phyloP scores from a whole-genome alignment of 2,797 vertebrate genomes.

The Aphelocoma californica region DNA sequence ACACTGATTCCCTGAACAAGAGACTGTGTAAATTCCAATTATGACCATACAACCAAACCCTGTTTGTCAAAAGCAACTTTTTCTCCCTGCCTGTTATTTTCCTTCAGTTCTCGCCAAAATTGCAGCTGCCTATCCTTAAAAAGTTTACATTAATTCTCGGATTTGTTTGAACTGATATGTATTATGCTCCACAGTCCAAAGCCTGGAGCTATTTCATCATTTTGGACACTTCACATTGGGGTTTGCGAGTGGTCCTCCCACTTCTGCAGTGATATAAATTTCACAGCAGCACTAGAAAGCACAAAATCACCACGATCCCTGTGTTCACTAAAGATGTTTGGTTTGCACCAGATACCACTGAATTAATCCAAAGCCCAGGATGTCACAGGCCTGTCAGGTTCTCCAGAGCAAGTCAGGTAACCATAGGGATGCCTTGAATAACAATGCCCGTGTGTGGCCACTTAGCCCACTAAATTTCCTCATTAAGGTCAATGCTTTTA shows the following conservation, averaged over 20 bases:
- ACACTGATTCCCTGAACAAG: background rate
- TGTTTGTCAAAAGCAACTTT: background rate
- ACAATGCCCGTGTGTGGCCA: background rate
- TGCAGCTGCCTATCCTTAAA: background rate
- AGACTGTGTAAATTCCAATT: background rate
- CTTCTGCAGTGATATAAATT: background rate
- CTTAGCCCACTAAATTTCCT: background rate
- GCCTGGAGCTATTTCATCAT: background rate
- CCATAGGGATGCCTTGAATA: background rate
- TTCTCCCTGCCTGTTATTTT: background rate
- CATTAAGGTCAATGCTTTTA: background rate
- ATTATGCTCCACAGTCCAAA: background rate
- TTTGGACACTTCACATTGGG: background rate
- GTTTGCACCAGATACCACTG: background rate
- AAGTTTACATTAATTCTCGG: background rate
- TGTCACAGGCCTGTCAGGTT: background rate
- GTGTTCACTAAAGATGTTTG: background rate
- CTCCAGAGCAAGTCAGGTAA: background rate
- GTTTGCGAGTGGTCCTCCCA: background rate
- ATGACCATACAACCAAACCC: background rate
- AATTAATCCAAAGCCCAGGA: background rate
- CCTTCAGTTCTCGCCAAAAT: conserved; percentile 5
- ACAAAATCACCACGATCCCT: background rate
- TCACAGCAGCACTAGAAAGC: background rate
- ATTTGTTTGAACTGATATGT: background rate